Evolutionary conservation across 2,888 invertebrate species (phyloP).

Genomic region (Hydroisotoma schaefferi): DNA sequence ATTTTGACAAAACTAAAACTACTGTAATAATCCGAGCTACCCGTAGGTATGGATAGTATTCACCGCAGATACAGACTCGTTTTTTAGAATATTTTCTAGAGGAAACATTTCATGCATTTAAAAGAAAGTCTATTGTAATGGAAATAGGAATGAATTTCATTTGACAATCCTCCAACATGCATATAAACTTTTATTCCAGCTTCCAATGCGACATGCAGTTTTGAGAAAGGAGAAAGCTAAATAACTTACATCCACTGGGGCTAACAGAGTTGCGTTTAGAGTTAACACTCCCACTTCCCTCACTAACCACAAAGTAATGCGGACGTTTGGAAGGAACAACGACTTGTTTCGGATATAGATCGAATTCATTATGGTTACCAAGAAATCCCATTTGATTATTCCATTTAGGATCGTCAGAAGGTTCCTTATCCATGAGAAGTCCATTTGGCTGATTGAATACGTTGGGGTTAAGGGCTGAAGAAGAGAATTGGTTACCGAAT

Average conservation of each 20-base stretch:
- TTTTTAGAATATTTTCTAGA: no score
- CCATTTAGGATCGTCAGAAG: conserved; percentile 3
- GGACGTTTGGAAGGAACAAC: neutral
- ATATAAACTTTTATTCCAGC: no score
- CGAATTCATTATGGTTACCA: neutral
- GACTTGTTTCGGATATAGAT: neutral
- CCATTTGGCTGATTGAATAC: conserved; percentile 18
- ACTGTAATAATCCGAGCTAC: no score
- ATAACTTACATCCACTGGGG: conserved; percentile 12
- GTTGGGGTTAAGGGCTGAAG: neutral
- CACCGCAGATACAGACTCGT: no score
- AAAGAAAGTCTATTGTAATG: no score
- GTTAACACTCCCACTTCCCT: neutral
- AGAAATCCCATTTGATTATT: conserved; percentile 7
- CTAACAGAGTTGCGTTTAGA: conserved; percentile 16
- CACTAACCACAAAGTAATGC: neutral
- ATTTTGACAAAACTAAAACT: no score
- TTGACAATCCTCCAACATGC: no score
- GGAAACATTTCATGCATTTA: no score
- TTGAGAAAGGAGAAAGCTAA: neutral
- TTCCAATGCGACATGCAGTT: no score
- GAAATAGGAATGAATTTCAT: no score
- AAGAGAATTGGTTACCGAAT: conserved; percentile 9
- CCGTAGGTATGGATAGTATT: no score
- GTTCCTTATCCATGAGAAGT: neutral